Base-by-base conservation (phyloP, 2,888 invertebrate species). In the Cyrtodaria siliqua region DNA sequence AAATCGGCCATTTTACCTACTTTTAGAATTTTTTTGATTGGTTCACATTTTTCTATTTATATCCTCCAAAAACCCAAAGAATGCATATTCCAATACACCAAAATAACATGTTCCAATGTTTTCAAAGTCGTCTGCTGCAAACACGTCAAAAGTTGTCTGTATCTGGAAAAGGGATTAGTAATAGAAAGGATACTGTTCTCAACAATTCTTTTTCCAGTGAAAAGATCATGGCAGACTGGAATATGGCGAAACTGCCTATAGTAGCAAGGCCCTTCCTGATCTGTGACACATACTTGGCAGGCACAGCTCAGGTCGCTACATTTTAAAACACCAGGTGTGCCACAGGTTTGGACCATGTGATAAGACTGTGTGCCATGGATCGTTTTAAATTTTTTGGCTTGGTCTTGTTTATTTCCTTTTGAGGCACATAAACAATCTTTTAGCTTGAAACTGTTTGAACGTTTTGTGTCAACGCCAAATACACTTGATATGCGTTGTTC, bases 401-500 rank as follows among this genome's bases (percentile, higher is more conserved):
- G 1, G 14, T 23, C 50, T 9, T 18, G 14, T 44, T 47, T 1
- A 63, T 42, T 38, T 59, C 24, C n/a, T 53, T 72, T 23, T 26
- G 16, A 20, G 74, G 67, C n/a, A 74, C 23, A 50, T 59, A 68
- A 1, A 74, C 53, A 12, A 68, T 40, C 9, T 42, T n/a, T 40
- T 67, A 62, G 24, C 55, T 60, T 2, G 6, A n/a, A 4, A 56
- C 18, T 40, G 18, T n/a, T 24, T 33, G 40, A 23, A 29, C 29
- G 9, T 40, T 57, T 26, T 68, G 50, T 2, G 2, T 29, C 6
- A 74, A 20, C 0, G 67, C 67, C 18, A 74, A 23, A 18, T 74
- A 74, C 16, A 47, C 33, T 38, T 74, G 57, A 26, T 68, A 67
- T 14, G 73, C 73, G 47, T 67, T 67, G 29, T 68, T 74, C 9